Evolutionary conservation across 2,888 invertebrate species (phyloP).

Genomic region (Pediacus dermestoides): DNA sequence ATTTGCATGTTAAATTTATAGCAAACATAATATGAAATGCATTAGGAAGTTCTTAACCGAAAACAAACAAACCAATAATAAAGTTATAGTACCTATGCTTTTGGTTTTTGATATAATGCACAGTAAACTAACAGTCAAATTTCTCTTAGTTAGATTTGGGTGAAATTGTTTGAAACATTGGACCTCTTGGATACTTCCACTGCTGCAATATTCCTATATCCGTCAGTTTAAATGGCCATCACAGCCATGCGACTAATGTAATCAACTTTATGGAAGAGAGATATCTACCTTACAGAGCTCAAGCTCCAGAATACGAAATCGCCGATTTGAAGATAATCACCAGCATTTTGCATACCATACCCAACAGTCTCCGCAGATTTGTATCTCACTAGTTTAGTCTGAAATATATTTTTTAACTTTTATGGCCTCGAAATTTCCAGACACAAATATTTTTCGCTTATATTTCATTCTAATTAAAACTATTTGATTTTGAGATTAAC

Average conservation of each 20-base stretch:
- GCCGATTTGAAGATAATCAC: constrained; percentile 32
- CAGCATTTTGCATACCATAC: constrained; percentile 26
- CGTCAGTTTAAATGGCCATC: constrained; percentile 32
- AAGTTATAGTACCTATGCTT: constrained; percentile 1
- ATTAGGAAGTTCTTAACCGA: constrained; percentile 11
- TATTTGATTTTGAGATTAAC: too few relatives aligned
- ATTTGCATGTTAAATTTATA: constrained; percentile 1
- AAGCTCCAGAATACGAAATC: constrained; percentile 32
- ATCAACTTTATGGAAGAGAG: constrained; percentile 34
- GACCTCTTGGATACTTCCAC: too few relatives aligned
- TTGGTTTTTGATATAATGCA: not conserved
- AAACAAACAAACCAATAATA: constrained; percentile 14
- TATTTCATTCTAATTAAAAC: too few relatives aligned
- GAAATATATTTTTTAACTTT: too few relatives aligned
- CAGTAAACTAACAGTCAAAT: not conserved
- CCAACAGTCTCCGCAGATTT: constrained; percentile 29
- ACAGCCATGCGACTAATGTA: constrained; percentile 30
- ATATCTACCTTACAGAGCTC: constrained; percentile 28
- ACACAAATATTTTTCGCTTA: too few relatives aligned
- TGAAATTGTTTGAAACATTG: constrained; percentile 14
- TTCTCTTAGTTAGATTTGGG: constrained; percentile 5
- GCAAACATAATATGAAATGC: constrained; percentile 17
- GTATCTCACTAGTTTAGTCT: too few relatives aligned
- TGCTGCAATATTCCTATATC: constrained; percentile 19
- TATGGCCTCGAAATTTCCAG: too few relatives aligned